Evolutionary conservation across 1,140 invertebrate species (phyloP).

Genomic region (Venustaconcha ellipsiformis): DNA sequence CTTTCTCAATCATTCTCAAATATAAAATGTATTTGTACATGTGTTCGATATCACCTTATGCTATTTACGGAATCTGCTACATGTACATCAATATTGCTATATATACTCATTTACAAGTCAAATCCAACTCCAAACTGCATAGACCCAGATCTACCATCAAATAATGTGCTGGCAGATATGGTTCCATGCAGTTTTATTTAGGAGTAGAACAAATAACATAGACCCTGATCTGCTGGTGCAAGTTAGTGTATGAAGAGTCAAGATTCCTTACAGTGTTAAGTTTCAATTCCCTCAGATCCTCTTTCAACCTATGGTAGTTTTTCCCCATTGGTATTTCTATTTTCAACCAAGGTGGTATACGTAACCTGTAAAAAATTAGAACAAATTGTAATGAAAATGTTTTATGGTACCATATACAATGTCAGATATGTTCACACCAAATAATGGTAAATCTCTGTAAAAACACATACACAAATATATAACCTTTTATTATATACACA

Average conservation of each 20-base stretch:
- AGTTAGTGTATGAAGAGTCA: background rate
- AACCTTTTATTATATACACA: background rate
- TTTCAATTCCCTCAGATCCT: slow-evolving; percentile 88
- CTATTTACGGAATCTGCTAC: background rate
- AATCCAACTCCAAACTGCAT: no score
- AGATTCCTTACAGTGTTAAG: slow-evolving; percentile 82
- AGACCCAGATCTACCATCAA: no score
- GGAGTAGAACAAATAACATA: no score
- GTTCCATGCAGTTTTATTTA: background rate
- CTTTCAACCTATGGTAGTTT: slow-evolving; percentile 88
- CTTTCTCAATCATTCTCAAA: background rate
- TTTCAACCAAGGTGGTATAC: slow-evolving; percentile 97
- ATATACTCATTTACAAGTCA: no score
- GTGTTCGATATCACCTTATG: background rate
- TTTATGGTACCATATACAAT: background rate
- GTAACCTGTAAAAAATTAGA: slow-evolving; percentile 72
- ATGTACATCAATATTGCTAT: background rate
- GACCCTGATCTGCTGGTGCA: no score
- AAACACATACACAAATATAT: background rate
- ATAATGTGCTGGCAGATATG: background rate
- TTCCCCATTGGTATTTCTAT: slow-evolving; percentile 92
- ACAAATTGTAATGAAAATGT: slow-evolving; percentile 3
- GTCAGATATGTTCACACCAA: background rate
- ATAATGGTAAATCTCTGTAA: background rate
- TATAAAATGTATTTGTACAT: slow-evolving; percentile 7